These are phyloP conservation scores for Tortricodes alternella DNA, from an alignment of 2,888 invertebrate species.

Conservation along the genomic window DNA sequence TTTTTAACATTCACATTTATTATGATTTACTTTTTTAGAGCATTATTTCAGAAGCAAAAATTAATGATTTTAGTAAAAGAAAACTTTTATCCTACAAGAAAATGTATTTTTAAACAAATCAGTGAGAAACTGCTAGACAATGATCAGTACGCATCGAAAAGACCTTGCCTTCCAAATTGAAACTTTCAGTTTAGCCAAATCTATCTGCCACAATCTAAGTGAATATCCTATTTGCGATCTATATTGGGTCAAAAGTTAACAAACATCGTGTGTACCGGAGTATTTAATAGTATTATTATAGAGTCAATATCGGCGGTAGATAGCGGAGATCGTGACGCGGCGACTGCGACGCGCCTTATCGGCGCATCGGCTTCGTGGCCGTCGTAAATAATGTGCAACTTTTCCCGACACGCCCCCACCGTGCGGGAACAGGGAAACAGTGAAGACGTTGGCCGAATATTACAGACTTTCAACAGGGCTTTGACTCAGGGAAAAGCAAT, in stretches of 20 bases:
- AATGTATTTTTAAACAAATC: too few species aligned
- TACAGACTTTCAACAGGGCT: neutral
- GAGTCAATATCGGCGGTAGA: slow-evolving; percentile 73
- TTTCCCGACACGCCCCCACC: slow-evolving; percentile 79
- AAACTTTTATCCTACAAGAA: too few species aligned
- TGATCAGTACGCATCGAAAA: neutral
- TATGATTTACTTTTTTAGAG: too few species aligned
- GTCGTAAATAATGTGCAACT: slow-evolving; percentile 82
- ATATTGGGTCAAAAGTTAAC: slow-evolving; percentile 51
- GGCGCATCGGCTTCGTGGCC: slow-evolving; percentile 79
- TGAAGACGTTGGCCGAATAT: slow-evolving; percentile 45
- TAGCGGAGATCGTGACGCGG: slow-evolving; percentile 80
- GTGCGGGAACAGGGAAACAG: slow-evolving; percentile 53
- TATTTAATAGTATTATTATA: slow-evolving; percentile 61
- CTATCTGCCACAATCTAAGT: slow-evolving; percentile 32
- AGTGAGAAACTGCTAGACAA: too few species aligned
- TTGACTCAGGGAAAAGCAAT: too few species aligned
- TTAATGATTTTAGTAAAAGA: too few species aligned
- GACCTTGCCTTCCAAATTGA: neutral
- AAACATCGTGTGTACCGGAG: slow-evolving; percentile 38
- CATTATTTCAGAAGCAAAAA: too few species aligned
- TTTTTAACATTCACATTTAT: too few species aligned
- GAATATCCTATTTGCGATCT: slow-evolving; percentile 44
- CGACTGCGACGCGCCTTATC: slow-evolving; percentile 81
- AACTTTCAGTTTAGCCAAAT: neutral